A percentile compares a stretch with the other conserved stretches of the same genome.
Evolutionary conservation across 1,140 invertebrate species (phyloP).

Genomic region (Apis laboriosa): DNA sequence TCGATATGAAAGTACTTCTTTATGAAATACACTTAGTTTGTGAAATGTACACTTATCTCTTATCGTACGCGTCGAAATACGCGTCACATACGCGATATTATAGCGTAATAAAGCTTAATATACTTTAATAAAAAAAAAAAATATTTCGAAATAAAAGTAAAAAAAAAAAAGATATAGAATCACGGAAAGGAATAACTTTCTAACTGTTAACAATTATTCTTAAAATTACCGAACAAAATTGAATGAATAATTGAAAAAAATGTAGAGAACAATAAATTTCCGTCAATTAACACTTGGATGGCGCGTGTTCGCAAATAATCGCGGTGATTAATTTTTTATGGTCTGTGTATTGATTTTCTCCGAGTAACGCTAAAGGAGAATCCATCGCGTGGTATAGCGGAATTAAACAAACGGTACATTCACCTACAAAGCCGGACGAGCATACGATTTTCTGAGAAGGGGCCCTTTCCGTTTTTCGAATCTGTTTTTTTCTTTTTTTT

Average conservation of each 20-base stretch:
- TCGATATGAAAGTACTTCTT: background rate
- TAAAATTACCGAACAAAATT: background rate
- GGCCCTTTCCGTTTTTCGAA: background rate
- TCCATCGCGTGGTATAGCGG: slow-evolving; percentile 9
- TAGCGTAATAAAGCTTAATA: no score
- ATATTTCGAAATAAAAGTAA: background rate
- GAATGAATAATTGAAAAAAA: no score
- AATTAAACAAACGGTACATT: slow-evolving; percentile 43
- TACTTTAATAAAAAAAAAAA: no score
- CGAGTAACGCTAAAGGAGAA: background rate
- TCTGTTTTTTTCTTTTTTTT: background rate
- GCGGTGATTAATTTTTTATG: background rate
- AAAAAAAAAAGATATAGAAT: background rate
- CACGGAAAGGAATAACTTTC: background rate
- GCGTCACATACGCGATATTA: no score
- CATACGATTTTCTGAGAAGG: slow-evolving; percentile 22
- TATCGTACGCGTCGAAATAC: no score
- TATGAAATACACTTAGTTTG: background rate
- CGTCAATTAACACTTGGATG: slow-evolving; percentile 1
- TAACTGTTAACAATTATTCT: background rate
- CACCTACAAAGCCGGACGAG: slow-evolving; percentile 38
- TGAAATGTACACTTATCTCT: background rate
- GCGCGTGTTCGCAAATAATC: background rate
- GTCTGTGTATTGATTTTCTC: slow-evolving; percentile 16
- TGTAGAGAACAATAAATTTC: background rate